phyloP scores from a whole-genome alignment of 2,888 invertebrate species.

The Drosophila mettleri region DNA sequence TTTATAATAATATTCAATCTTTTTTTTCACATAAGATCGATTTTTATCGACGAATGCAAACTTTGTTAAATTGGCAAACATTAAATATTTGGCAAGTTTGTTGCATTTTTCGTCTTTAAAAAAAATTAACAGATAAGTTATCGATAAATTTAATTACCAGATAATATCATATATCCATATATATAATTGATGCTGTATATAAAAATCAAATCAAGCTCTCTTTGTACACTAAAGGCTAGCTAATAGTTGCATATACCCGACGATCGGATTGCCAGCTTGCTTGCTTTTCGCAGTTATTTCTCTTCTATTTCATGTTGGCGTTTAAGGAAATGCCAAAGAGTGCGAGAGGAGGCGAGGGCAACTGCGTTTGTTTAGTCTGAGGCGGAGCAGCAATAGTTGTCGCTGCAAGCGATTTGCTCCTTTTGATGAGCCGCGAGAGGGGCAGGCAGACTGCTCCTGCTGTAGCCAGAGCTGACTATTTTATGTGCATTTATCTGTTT shows the following conservation, averaged over 20 bases:
- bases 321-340: conserved; percentile 1
- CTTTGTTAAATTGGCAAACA: too few relatives aligned
- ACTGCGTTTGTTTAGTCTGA: conserved; percentile 19
- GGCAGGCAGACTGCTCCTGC: background rate
- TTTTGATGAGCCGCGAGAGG: conserved; percentile 20
- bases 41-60: too few relatives aligned
- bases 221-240: background rate
- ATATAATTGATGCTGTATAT: background rate
- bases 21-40: too few relatives aligned
- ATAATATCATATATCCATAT: background rate
- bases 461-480: conserved; percentile 53
- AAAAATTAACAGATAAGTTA: background rate
- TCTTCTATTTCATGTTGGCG: conserved; percentile 35
- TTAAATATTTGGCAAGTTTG: background rate
- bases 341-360: background rate
- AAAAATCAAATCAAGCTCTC: background rate
- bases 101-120: background rate
- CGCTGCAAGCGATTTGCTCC: conserved; percentile 73
- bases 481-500: conserved; percentile 65
- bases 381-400: conserved; percentile 58
- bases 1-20: too few relatives aligned
- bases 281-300: conserved; percentile 27
- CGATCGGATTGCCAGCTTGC: background rate
- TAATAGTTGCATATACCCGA: background rate
- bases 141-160: background rate